Percentiles rank a stretch among this genome's conserved stretches.
Evolutionary conservation across 1,140 invertebrate species (phyloP).

Genomic region (Conus betulinus): DNA sequence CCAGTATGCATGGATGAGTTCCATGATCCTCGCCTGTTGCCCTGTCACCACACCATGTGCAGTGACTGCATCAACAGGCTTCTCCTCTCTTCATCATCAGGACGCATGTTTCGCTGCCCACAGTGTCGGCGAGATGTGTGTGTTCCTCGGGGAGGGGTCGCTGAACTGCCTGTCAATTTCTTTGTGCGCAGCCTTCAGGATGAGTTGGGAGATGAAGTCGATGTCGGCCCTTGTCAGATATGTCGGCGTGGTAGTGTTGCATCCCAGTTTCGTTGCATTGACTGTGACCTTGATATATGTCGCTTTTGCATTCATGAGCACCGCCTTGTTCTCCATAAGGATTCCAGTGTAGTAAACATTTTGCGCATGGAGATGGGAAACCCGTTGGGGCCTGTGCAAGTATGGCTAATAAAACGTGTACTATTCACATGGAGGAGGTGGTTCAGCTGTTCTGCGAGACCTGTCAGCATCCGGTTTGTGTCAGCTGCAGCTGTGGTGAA

Average conservation of each 20-base stretch:
- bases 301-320: constrained; percentile 68
- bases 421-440: constrained; percentile 56
- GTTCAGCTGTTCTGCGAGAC: constrained; percentile 65
- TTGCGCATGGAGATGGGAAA: constrained; percentile 62
- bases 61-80: constrained; percentile 64
- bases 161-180: constrained; percentile 69
- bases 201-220: constrained; percentile 56
- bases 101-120: constrained; percentile 65
- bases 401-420: constrained; percentile 54
- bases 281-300: constrained; percentile 69
- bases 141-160: constrained; percentile 64
- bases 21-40: constrained; percentile 66
- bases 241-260: constrained; percentile 62
- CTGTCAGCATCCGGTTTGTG: constrained; percentile 60
- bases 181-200: constrained; percentile 69
- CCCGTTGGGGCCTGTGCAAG: constrained; percentile 35
- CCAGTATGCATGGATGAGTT: constrained; percentile 71
- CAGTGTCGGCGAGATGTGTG: constrained; percentile 66
- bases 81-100: constrained; percentile 59
- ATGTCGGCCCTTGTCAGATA: constrained; percentile 59
- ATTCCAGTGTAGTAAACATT: constrained; percentile 54
- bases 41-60: constrained; percentile 69
- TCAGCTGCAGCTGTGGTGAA: constrained; percentile 59
- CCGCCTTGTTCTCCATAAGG: constrained; percentile 60
- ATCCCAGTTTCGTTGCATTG: constrained; percentile 66